Base-by-base conservation (phyloP, 2,113 vertebrate species). In the Piliocolobus tephrosceles region DNA sequence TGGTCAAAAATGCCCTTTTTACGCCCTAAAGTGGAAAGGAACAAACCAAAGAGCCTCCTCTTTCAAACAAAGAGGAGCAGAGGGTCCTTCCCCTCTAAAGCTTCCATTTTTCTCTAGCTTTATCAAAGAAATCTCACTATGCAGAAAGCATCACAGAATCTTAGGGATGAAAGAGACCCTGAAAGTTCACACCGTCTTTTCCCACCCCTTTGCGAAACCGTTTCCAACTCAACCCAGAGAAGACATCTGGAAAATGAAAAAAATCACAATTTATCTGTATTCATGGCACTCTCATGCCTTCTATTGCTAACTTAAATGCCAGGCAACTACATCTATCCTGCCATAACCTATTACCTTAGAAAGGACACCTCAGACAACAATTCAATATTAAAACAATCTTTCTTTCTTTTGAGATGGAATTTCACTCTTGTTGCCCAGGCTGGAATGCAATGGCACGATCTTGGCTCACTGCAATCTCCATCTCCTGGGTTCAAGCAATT, bases 61-160 rank as follows among this genome's bases (percentile, higher is more conserved):
- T 76, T 89, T 96, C 64, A 95, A 83, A 75, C 18, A 70, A 82
- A 96, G 47, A 84, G 68, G 10, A 95, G 57, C 52, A 91, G 22
- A 76, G n/a, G 5, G 22, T n/a, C 12, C 89, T 52, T 93, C 35
- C 22, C 40, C 66, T 93, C 52, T 70, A 75, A 40, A 80, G 32
- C 16, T 97, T 90, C 23, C 79, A 84, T 92, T 94, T 94, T 92
- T 80, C 91, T 90, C 94, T 68, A 88, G 47, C 30, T 76, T 95
- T 88, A 94, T 68, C 78, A 94, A 61, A 88, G 32, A 47, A 91
- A 47, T 75, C 20, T 52, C 64, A 80, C 66, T 87, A 95, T 84
- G 32, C 47, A 88, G 47, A 76, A 91, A 94, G 70, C 20, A 94
- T 32, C 66, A 81, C 9, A 79, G n/a, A 96, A 76, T 88, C 73